Percentiles rank a stretch among this genome's conserved stretches.
These are phyloP conservation scores for Catalaphyllia jardinei DNA, from an alignment of 64 coral and sea anemone genomes.

Conservation along the genomic window DNA sequence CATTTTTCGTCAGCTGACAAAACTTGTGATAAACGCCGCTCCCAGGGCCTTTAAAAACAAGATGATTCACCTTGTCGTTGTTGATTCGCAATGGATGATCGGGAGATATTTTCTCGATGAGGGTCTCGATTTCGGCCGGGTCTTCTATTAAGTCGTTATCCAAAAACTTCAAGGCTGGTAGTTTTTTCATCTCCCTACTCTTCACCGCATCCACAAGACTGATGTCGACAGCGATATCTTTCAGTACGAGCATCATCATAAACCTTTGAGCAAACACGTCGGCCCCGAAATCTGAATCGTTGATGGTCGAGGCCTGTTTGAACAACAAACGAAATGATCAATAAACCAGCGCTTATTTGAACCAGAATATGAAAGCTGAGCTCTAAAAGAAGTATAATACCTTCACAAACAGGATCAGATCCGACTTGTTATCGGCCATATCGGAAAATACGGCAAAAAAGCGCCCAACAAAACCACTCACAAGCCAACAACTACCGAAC, in stretches of 20 bases:
- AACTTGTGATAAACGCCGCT: slow-evolving; percentile 31
- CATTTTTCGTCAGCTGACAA: neutral
- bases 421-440: slow-evolving; percentile 14
- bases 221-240: slow-evolving; percentile 37
- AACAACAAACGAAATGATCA: slow-evolving; percentile 36
- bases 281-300: slow-evolving; percentile 8
- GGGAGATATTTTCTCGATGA: neutral
- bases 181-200: slow-evolving; percentile 7
- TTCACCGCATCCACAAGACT: slow-evolving; percentile 25
- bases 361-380: neutral
- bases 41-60: slow-evolving; percentile 4
- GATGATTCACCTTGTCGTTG: neutral
- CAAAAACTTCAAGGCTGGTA: slow-evolving; percentile 14
- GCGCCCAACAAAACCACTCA: neutral
- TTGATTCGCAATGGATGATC: neutral
- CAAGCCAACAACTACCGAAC: neutral
- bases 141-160: neutral
- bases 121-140: neutral
- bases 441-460: slow-evolving; percentile 8
- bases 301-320: slow-evolving; percentile 31
- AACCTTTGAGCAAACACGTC: slow-evolving; percentile 51
- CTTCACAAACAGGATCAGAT: slow-evolving; percentile 28
- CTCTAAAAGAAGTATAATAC: neutral
- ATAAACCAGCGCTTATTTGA: neutral
- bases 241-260: slow-evolving; percentile 47